A percentile compares a stretch with the other conserved stretches of the same genome.
Evolutionary conservation across 2,113 vertebrate species (phyloP).

Genomic region (Toxotes chatareus): DNA sequence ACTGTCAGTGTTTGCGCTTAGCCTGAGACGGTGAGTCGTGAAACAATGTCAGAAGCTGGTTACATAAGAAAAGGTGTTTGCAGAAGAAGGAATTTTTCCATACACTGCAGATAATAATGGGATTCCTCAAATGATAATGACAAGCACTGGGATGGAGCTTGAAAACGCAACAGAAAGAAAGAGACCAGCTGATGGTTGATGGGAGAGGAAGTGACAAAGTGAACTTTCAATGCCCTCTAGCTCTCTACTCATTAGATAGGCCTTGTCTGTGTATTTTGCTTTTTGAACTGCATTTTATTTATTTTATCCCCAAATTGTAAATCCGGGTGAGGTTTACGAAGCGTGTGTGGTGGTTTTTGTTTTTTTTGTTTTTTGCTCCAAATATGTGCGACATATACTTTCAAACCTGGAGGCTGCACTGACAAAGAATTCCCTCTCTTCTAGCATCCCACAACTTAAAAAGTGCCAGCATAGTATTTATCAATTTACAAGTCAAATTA

Average conservation of each 20-base stretch:
- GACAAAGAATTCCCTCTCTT: slow-evolving; percentile 29
- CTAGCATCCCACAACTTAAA: slow-evolving; percentile 36
- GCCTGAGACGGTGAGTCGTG: slow-evolving; percentile 40
- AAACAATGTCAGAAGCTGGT: slow-evolving; percentile 50
- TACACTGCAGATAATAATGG: slow-evolving; percentile 38
- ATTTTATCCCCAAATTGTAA: neutral
- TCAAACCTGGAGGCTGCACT: slow-evolving; percentile 7
- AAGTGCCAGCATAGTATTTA: slow-evolving; percentile 45
- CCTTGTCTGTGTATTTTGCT: neutral
- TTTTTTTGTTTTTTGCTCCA: neutral
- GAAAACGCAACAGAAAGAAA: slow-evolving; percentile 44
- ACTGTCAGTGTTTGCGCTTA: slow-evolving; percentile 25
- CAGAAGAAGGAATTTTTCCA: slow-evolving; percentile 32
- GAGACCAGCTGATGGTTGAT: slow-evolving; percentile 30
- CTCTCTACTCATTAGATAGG: slow-evolving; percentile 36
- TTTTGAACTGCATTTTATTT: neutral
- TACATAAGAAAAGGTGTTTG: slow-evolving; percentile 47
- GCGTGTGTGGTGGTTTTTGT: neutral
- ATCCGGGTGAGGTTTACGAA: slow-evolving; percentile 12
- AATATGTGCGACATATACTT: neutral
- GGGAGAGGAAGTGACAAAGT: slow-evolving; percentile 31
- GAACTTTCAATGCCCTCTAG: slow-evolving; percentile 51
- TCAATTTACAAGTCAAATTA: slow-evolving; percentile 75
- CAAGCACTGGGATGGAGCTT: slow-evolving; percentile 13
- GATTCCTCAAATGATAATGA: slow-evolving; percentile 47